A percentile compares a stretch with the other conserved stretches of the same genome.
Conservation (phyloP, 2,113 vertebrate species). For the Odontophorus gujanensis region DNA sequence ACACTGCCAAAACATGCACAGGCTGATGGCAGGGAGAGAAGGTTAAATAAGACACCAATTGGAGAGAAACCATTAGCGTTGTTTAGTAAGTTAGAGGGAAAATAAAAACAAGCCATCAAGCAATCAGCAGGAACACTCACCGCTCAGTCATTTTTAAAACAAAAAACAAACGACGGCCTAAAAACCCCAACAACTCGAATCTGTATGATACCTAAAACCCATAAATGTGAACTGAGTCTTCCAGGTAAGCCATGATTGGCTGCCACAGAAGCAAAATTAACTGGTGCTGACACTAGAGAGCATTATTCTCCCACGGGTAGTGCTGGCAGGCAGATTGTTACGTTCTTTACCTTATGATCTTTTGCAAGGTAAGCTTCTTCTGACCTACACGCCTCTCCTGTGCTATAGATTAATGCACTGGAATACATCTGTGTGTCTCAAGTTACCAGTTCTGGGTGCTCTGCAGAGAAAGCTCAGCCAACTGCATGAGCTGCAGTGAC, state of each 20-base stretch:
- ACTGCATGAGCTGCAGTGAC: background rate
- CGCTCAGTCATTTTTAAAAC: background rate
- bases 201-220: background rate
- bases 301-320: fast-evolving
- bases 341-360: background rate
- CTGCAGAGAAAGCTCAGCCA: background rate
- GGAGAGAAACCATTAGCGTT: slow-evolving; percentile 19
- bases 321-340: background rate
- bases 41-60: background rate
- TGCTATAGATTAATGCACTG: background rate
- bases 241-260: background rate
- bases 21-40: background rate
- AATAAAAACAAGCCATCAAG: background rate
- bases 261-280: background rate
- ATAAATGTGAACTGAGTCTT: background rate
- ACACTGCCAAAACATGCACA: background rate
- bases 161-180: background rate
- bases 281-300: background rate
- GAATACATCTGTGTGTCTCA: background rate
- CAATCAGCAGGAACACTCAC: background rate
- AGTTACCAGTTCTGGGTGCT: background rate
- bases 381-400: background rate
- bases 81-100: slow-evolving; percentile 71
- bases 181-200: background rate
- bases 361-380: background rate